Percentiles rank a stretch among this genome's conserved stretches.
Evolutionary conservation across 2,113 vertebrate species (phyloP).

Genomic region (Puma concolor): DNA sequence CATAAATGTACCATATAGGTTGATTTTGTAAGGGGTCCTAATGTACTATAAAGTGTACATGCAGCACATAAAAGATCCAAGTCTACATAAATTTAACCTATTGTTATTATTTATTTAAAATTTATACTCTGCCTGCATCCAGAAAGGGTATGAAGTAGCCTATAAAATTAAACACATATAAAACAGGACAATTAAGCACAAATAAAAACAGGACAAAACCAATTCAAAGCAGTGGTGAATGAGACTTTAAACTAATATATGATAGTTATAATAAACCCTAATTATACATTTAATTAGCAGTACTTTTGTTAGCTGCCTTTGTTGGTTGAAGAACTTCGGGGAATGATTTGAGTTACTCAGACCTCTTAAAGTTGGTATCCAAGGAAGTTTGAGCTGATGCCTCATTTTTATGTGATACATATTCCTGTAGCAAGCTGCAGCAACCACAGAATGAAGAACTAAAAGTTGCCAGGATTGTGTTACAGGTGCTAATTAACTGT

Average conservation of each 20-base stretch:
- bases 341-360: slow-evolving; percentile 42
- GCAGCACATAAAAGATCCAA: slow-evolving; percentile 46
- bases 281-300: slow-evolving; percentile 61
- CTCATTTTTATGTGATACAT: slow-evolving; percentile 48
- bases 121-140: slow-evolving; percentile 23
- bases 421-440: slow-evolving; percentile 32
- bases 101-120: slow-evolving; percentile 59
- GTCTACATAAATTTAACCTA: slow-evolving; percentile 57
- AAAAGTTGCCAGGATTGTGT: slow-evolving; percentile 45
- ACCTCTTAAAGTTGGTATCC: slow-evolving; percentile 43
- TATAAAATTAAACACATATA: slow-evolving; percentile 48
- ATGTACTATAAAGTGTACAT: slow-evolving; percentile 36
- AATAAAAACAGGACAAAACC: slow-evolving; percentile 47
- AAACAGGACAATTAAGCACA: slow-evolving; percentile 47
- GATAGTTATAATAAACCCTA: slow-evolving; percentile 51
- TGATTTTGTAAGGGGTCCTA: slow-evolving; percentile 36
- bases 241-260: slow-evolving; percentile 15
- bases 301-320: slow-evolving; percentile 43
- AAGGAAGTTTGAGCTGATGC: slow-evolving; percentile 45
- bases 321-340: slow-evolving; percentile 34
- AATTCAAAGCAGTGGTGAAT: slow-evolving; percentile 43
- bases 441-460: slow-evolving; percentile 40
- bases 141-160: slow-evolving; percentile 54
- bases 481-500: slow-evolving; percentile 55
- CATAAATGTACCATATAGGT: slow-evolving; percentile 36